These are phyloP conservation scores for Montipora capricornis DNA, from an alignment of 64 coral and sea anemone genomes.

Conservation along the genomic window DNA sequence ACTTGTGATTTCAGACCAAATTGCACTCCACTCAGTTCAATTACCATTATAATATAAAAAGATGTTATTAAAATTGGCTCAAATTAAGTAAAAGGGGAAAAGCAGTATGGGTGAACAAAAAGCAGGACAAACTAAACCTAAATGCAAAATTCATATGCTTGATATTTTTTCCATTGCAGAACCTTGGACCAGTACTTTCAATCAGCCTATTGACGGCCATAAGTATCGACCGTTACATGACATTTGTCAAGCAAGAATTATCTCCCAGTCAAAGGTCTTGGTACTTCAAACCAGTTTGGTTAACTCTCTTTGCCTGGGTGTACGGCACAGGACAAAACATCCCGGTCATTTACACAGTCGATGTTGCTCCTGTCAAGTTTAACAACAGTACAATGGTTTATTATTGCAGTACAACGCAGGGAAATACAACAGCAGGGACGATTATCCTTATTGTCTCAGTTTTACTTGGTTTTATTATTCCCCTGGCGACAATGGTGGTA, in stretches of 20 bases:
- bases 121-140: too few relatives aligned
- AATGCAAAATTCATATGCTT: too few relatives aligned
- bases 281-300: not conserved
- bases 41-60: too few relatives aligned
- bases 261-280: not conserved
- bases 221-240: slow-evolving; percentile 1
- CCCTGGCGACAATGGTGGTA: not conserved
- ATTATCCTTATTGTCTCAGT: not conserved
- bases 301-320: not conserved
- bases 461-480: not conserved
- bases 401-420: not conserved
- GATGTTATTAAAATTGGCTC: too few relatives aligned
- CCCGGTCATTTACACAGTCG: not conserved
- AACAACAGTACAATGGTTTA: not conserved
- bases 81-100: too few relatives aligned
- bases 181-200: not conserved
- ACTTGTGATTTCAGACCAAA: too few relatives aligned
- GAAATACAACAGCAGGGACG: not conserved
- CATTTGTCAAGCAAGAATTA: slow-evolving; percentile 1
- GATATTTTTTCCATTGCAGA: not conserved
- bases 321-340: not conserved
- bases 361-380: not conserved
- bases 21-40: too few relatives aligned
- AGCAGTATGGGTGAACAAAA: too few relatives aligned
- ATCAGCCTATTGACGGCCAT: not conserved